Evolutionary conservation across 1,140 invertebrate species (phyloP).

Genomic region (Cydia pomonella): DNA sequence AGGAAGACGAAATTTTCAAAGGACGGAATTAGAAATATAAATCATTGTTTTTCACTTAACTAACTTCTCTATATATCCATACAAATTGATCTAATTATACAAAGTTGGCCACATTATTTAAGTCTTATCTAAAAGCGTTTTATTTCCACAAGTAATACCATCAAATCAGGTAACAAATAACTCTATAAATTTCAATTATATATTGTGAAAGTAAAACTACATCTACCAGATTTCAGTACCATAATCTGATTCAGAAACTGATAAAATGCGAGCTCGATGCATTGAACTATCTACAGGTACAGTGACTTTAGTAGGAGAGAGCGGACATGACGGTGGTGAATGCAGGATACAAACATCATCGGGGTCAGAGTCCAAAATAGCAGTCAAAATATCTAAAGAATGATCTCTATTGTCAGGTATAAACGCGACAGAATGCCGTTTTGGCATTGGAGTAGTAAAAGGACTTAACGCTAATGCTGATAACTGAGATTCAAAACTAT

Average conservation of each 20-base stretch:
- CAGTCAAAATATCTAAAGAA: slow-evolving; percentile 68
- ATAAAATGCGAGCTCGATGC: slow-evolving; percentile 80
- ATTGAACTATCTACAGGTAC: slow-evolving; percentile 79
- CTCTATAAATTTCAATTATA: not conserved
- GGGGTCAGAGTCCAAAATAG: slow-evolving; percentile 76
- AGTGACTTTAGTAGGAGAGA: slow-evolving; percentile 80
- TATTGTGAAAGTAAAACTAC: not conserved
- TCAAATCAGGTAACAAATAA: slow-evolving; percentile 12
- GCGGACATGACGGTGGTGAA: slow-evolving; percentile 62
- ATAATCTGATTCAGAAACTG: slow-evolving; percentile 81
- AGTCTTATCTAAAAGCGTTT: slow-evolving; percentile 10
- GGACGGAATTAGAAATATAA: slow-evolving; percentile 24
- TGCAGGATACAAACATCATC: slow-evolving; percentile 69
- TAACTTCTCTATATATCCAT: not conserved
- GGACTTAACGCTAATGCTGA: slow-evolving; percentile 72
- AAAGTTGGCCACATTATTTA: not conserved
- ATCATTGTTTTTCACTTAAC: not conserved
- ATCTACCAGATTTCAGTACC: slow-evolving; percentile 89
- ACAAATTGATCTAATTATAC: not conserved
- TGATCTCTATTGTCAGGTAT: slow-evolving; percentile 63
- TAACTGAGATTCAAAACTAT: slow-evolving; percentile 73
- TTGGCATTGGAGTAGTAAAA: slow-evolving; percentile 68
- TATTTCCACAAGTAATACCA: slow-evolving; percentile 14
- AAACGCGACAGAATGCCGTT: slow-evolving; percentile 64
- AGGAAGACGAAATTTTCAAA: slow-evolving; percentile 21